Base-by-base conservation (phyloP, 1,140 invertebrate species). In the Hirudo medicinalis region DNA sequence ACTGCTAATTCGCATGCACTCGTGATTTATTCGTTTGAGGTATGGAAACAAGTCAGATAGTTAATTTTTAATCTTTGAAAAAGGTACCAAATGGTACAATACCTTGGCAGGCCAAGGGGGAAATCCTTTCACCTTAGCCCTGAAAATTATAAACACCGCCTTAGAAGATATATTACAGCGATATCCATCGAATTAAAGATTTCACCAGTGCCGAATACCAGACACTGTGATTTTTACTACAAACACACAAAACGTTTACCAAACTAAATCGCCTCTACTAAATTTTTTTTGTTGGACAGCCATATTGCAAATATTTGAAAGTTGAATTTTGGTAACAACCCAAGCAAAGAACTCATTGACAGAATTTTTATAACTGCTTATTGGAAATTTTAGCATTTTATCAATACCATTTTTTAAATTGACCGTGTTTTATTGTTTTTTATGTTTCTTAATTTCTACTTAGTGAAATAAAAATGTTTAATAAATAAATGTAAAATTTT, bases 71-170 rank as follows among this genome's bases (percentile, higher is more conserved):
- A 13, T 2, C 4, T n/a, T 22, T 2, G 13, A 63, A 22, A 25
- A 57, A 57, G 25, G 2, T 9, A 57, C 20, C 20, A 57, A 57
- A 57, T n/a, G 25, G 54, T 63, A n/a, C 9, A 13, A 63, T 25
- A 63, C 57, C 29, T 63, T 63, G 57, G 57, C 57, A 63, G 57
- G 57, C 57, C 57, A 63, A 25, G 57, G 57, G 19, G 57, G 57
- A 63, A 63, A 63, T 63, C 57, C 57, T 63, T 63, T 63, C 29
- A 63, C 57, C 57, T 32, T 63, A 32, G 57, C 57, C 57, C 57
- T 63, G 57, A 63, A 63, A 63, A 25, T 63, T 63, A 63, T 13
- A 63, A 63, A 25, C 29, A 25, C 11, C 11, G 29, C 29, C 29
- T 25, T 63, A 25, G 22, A 63, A 19, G 29, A 63, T 32, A n/a